Evolutionary conservation across 2,113 vertebrate species (phyloP).

Genomic region (Formicarius rufipectus): DNA sequence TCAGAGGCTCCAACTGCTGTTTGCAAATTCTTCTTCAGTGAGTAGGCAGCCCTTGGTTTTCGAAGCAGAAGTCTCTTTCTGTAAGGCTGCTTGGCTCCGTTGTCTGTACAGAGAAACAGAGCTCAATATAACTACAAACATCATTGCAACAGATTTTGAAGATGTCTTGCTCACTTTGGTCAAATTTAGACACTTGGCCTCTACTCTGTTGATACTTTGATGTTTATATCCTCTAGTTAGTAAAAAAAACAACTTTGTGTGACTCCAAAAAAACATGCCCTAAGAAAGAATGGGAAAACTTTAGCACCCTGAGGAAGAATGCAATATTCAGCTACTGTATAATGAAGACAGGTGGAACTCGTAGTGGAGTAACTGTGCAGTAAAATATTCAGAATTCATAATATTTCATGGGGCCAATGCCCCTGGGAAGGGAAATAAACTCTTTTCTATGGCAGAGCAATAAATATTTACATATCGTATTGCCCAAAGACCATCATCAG

Average conservation of each 20-base stretch:
- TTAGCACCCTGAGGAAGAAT: neutral
- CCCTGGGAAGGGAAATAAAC: conserved; percentile 33
- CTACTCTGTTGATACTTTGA: neutral
- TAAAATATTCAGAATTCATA: conserved; percentile 36
- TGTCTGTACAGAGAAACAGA: neutral
- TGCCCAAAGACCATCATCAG: conserved; percentile 15
- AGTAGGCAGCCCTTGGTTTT: neutral
- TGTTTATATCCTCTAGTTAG: conserved; percentile 10
- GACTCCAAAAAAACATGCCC: neutral
- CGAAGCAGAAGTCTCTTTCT: neutral
- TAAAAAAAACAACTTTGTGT: neutral
- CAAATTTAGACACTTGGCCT: neutral
- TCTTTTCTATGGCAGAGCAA: conserved; percentile 8
- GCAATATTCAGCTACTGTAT: neutral
- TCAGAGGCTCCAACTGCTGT: neutral
- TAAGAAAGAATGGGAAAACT: neutral
- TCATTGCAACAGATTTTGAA: neutral
- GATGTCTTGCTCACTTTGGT: neutral
- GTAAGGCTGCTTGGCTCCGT: neutral
- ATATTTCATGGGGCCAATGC: conserved; percentile 34
- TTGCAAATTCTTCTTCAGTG: neutral
- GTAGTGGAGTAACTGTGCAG: neutral
- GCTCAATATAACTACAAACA: neutral
- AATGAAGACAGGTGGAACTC: conserved; percentile 1
- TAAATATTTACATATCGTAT: conserved; percentile 32